Base-by-base conservation (phyloP, 2,113 vertebrate genomes). In the Tragelaphus imberbis region DNA sequence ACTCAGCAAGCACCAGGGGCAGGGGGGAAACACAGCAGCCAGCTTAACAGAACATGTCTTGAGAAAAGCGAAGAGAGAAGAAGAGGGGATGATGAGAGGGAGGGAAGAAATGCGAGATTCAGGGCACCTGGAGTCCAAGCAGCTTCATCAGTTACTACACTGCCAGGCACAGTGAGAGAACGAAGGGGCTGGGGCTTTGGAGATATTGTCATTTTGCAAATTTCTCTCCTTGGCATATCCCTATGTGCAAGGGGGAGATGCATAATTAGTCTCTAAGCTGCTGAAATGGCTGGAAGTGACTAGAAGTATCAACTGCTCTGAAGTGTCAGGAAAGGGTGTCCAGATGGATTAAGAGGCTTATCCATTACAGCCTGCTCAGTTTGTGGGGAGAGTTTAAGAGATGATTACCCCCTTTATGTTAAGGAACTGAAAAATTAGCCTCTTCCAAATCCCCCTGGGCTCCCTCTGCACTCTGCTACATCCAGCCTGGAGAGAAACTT, bases 141-240 rank as follows among this genome's bases (percentile, higher is more conserved):
- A 94, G 97, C 97, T 98, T 97, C 96, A 90, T 98, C 97, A 97
- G 98, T 98, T 98, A 98, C 98, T 98, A 98, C 2, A 97, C 51
- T 98, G 98, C 98, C 97, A 97, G 88, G 53, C 97, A 89, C 56
- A 95, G 91, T 92, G 94, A 96, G 97, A 97, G 88, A 90, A 97
- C 56, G 94, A 96, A 63, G 80, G 95, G 82, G 86, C 51, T 82
- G 63, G 89, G 55, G 88, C 98, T 98, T 98, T 96, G 80, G 44
- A 97, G 93, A 97, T 97, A 95, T 4, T 89, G 94, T 88, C 97
- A 89, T 97, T 98, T 98, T 98, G 97, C 93, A 98, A 97, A 95
- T 98, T 96, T 63, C 89, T 97, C 98, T 98, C 88, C 93, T 84
- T 97, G 65, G 96, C 80, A 96, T 89, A 97, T 97, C 97, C 80